phyloP scores from a whole-genome alignment of 2,113 vertebrate genomes.

The Rhizomys pruinosus region DNA sequence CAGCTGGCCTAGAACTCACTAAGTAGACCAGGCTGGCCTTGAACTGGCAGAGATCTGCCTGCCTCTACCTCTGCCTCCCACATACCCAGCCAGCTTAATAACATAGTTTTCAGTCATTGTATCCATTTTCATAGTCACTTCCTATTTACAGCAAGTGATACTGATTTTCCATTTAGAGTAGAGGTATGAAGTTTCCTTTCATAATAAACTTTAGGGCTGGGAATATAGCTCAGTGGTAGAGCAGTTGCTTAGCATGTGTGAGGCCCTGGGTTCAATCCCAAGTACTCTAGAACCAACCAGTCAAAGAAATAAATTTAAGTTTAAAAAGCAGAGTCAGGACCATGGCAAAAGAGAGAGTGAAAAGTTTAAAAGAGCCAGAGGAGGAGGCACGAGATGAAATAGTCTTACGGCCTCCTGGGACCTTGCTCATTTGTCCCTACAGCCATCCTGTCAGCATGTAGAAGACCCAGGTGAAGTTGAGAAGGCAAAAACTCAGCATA shows the following conservation, averaged over 20 bases:
- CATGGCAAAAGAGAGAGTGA: no score
- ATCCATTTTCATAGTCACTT: slow-evolving; percentile 36
- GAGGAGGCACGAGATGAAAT: no score
- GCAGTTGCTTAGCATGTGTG: background rate
- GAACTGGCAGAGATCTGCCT: no score
- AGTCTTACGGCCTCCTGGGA: no score
- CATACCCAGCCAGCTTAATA: background rate
- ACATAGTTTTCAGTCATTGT: background rate
- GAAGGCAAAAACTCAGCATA: no score
- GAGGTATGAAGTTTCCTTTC: slow-evolving; percentile 45
- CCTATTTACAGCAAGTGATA: slow-evolving; percentile 21
- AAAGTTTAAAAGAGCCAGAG: no score
- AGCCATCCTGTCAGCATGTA: no score
- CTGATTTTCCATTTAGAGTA: slow-evolving; percentile 22
- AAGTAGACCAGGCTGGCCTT: no score
- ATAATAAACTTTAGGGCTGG: slow-evolving; percentile 15
- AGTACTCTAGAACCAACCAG: background rate
- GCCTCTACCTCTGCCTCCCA: no score
- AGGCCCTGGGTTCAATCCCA: background rate
- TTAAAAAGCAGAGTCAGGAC: background rate
- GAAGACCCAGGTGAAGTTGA: no score
- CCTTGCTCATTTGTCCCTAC: no score
- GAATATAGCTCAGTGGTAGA: background rate
- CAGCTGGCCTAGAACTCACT: no score
- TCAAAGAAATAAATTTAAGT: background rate